Base-by-base conservation (phyloP, 2,797 vertebrate species). In the Anisognathus igniventris region DNA sequence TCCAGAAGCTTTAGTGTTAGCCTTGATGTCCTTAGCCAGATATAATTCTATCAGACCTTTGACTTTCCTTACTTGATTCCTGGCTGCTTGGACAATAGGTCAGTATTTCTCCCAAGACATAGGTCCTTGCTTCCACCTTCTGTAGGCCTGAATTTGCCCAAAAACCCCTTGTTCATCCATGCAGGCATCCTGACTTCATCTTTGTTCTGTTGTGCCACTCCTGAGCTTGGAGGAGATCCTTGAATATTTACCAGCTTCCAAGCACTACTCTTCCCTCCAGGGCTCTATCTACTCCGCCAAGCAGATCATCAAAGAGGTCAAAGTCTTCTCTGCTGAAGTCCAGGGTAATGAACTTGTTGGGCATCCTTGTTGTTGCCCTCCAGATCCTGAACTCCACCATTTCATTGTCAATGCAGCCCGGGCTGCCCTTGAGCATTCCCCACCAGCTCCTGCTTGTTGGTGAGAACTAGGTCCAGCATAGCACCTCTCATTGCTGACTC, bases 181-280 rank as follows among this genome's bases (percentile, higher is more conserved):
- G 7, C 23, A 81, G 19, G 23, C 15, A 47, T 61, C 31, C 35
- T 68, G 70, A 54, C 22, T 42, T 61, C 0, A 0, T 58, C 33
- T 51, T 58, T 42, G 25, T 54, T 35, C 10, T 0, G 0, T 11
- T 60, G 11, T 17, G 4, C 23, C 12, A 14, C 16, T 35, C 31
- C 31, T 48, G 31, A 48, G 22, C 27, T 48, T 68, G 27, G 15
- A 61, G 40, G 35, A 48, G 31, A 61, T 40, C 7, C 9, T 28
- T 61, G 23, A 56, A 37, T 81, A 74, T 61, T 67, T 48, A 24
- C 4, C 35, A n/a, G 13, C 5, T 37, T 48, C 24, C 20, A 42
- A 31, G 31, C 35, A 12, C 15, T 22, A 4, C 11, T 72, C 35
- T 48, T 74, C 31, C 11, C 16, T 56, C 19, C 47, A 74, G 33